Base-by-base conservation (phyloP, 1,140 invertebrate species). In the Sinella curviseta region DNA sequence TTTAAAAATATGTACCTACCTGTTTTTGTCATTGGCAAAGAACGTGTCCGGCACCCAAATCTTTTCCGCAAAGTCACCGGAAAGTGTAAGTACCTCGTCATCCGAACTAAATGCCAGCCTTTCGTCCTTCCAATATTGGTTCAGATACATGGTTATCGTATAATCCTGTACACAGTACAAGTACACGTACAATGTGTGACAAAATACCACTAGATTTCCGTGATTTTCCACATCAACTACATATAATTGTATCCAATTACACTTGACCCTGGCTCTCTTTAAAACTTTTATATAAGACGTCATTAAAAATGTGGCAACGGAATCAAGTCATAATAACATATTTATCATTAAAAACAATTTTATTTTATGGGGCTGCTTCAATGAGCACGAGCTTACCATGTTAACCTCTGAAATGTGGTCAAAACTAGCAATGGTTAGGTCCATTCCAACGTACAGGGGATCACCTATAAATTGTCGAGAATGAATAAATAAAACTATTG, bases 1-100 rank as follows among this genome's bases (percentile, higher is more conserved):
- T 48, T 48, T 48, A 48, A 48, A 48, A 48, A 48, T 12, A 20
- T 4, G 24, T 17, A n/a, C 57, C 12, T 31, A 94, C 94, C 94
- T 97, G 88, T 96, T 97, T 88, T 99, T 99, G 86, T 99, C 97
- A 86, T 99, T 99, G 78, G 97, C 97, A 86, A 99, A 97, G 88
- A 99, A 99, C 33, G 97, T 99, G 86, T 99, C 97, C 1, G 97
- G 97, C 0, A 99, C 96, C 97, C 97, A 99, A 85, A 99, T 99
- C 88, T 96, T 97, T 87, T 98, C 95, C 4, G 97, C 95, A 86
- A 99, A 99, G 87, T 99, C 97, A 24, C 97, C 97, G 4, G 96
- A 96, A 48, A 99, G 88, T 0, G 97, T 98, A 70, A 99, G 90
- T 36, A 94, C 90, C 82, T 93, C 92, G 31, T 94, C 91, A 54